A percentile compares a stretch with the other conserved stretches of the same genome.
phyloP scores from a whole-genome alignment of 1,140 invertebrate species.

The Neelides sp. region DNA sequence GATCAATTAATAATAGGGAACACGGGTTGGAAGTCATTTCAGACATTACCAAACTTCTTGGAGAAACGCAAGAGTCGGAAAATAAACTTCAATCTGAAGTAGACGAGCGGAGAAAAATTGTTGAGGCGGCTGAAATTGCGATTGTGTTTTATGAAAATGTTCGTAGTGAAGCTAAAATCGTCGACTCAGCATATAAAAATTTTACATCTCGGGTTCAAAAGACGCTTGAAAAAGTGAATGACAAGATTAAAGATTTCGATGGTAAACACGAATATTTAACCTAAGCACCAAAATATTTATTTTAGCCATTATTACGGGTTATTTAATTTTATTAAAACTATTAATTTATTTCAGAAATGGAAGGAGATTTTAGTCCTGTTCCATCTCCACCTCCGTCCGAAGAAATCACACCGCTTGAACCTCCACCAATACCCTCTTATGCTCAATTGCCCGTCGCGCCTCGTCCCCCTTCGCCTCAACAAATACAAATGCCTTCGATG shows the following conservation, averaged over 20 bases:
- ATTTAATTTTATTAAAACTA: constrained; percentile 1
- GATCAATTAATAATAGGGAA: constrained; percentile 25
- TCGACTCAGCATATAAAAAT: constrained; percentile 28
- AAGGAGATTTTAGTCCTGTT: constrained; percentile 17
- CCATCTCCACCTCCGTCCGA: constrained; percentile 11
- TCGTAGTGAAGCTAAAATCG: constrained; percentile 27
- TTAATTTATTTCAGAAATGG: constrained; percentile 23
- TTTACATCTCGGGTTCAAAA: constrained; percentile 22
- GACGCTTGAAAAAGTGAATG: constrained; percentile 24
- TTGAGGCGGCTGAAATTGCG: constrained; percentile 26
- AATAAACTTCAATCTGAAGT: constrained; percentile 24
- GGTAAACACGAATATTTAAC: constrained; percentile 12
- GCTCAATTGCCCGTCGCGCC: not conserved
- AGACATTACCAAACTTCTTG: not conserved
- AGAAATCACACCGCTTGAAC: not conserved
- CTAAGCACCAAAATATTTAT: not conserved
- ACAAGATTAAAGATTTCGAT: constrained; percentile 25
- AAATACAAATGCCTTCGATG: constrained; percentile 2
- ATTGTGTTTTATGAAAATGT: constrained; percentile 31
- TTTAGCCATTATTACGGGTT: not conserved
- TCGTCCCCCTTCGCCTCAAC: not conserved
- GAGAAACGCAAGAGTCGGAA: constrained; percentile 10
- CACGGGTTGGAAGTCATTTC: constrained; percentile 25
- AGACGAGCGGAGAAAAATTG: constrained; percentile 28
- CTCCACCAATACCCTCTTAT: not conserved